Evolutionary conservation across 1,140 invertebrate genomes (phyloP), one percentile per base, ranked within the genome.

Genomic region (Ctenoplectra terminalis): DNA sequence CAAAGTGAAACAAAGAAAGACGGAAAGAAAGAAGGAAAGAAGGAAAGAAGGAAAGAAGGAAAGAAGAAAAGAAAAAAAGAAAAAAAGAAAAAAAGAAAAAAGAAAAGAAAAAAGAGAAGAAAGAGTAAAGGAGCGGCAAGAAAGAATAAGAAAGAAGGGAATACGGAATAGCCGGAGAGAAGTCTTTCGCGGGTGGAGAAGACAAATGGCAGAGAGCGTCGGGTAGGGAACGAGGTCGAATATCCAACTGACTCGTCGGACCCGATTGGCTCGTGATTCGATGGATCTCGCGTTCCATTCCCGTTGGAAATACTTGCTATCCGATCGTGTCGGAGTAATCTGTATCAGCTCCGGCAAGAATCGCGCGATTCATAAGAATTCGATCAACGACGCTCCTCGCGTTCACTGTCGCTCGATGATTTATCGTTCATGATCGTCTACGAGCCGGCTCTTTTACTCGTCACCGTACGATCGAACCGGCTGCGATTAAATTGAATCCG

Each of bases 201-300:
- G 84, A 88, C 78, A 84, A 86, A 89, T 86, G 84, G 75, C 64
- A 17, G 40, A 26, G 73, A 56, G 61, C 56, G 50, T 74, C 34
- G 61, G 46, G 34, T 60, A 48, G 81, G 50, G 74, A 87, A 82
- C 70, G 78, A 85, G 70, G 34, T 84, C 74, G 74, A 87, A 81
- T 79, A 87, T 87, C 85, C 69, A 26, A 84, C 86, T 77, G 70
- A 81, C 74, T 87, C 73, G 81, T 66, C 63, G 58, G 67, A 83
- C 81, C 83, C 85, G 81, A 87, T 87, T 87, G 81, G 72, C 60
- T 74, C 56, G 82, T 84, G 86, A 84, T 87, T 77, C 85, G 66
- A 84, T 67, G 72, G 67, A 81, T 87, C 72, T 48, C 66, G 60
- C 64, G 82, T 61, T 23, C 58, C 71, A 54, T 46, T 54, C 31